Evolutionary conservation across 2,888 invertebrate genomes (phyloP), one percentile per base, ranked within the genome.

Genomic region (Flabesymbios commensalis): DNA sequence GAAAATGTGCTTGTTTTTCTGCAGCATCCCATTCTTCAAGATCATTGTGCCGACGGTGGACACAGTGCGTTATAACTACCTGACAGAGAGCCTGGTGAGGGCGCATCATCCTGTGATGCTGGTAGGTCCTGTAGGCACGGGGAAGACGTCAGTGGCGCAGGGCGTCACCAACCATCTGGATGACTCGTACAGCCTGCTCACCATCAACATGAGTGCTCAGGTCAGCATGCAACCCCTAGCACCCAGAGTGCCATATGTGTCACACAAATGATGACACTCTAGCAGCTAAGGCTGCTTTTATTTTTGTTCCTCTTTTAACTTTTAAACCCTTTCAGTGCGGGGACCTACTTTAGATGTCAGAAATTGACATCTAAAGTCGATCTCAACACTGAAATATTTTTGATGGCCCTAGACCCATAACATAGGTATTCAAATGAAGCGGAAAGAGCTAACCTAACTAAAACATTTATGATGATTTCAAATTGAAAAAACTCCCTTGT

Each of bases 21-120:
- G 3, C 79, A 92, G 91, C 32, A 76, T 84, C 3, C 91, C 92
- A 0, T 94, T 92, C 84, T 91, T 90, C 84, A 89, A 88, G 78
- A 90, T 93, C 71, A 87, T 90, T 64, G 92, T 94, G 1, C 94
- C 94, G 0, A 94, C 93, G 0, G 88, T 92, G 32, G 94, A 94
- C 81, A 92, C 92, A 19, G 86, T 92, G n/a, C 86, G 94, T 7
- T 92, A 94, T 76, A 88, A 91, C 76, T 88, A 87, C 74, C 83
- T 94, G 3, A 88, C 91, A 0, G 85, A 87, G 10, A 85, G 87
- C 5, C 86, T 92, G 64, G 79, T 93, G 57, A 80, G 82, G 36
- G 84, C 87, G 4, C 88, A 89, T 0, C 86, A 86, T 77, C 92
- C 93, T 0, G 89, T 91, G 3, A 83, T 94, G 70, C 80, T 94